phyloP scores from a whole-genome alignment of 2,113 vertebrate species.

The Thermophis baileyi region DNA sequence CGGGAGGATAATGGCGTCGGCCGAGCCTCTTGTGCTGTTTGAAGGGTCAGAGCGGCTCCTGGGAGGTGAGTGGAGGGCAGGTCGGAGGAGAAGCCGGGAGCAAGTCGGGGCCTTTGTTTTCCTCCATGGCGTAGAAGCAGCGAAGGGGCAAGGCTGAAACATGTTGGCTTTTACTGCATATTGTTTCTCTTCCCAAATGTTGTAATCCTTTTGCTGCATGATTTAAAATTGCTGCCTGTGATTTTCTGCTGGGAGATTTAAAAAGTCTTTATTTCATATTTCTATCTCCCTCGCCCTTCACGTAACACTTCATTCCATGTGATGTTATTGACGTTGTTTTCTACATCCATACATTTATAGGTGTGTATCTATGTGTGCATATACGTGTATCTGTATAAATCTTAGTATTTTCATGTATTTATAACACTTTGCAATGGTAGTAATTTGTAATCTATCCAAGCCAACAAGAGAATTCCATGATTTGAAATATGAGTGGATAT shows the following conservation, averaged over 20 bases:
- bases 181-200: not conserved
- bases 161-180: too few species aligned
- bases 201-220: not conserved
- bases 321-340: not conserved
- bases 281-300: too few species aligned
- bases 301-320: too few species aligned
- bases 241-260: not conserved
- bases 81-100: not conserved
- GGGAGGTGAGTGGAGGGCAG: not conserved
- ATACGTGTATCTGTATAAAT: rapidly evolving
- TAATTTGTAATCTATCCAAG: not conserved
- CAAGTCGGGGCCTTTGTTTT: not conserved
- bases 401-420: not conserved
- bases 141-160: not conserved
- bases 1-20: rapidly evolving
- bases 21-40: not conserved
- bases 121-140: not conserved
- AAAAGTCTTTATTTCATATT: not conserved
- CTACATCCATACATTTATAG: not conserved
- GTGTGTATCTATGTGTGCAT: not conserved
- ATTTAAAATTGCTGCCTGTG: not conserved
- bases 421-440: not conserved
- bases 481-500: not conserved
- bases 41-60: not conserved
- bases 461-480: not conserved